These are phyloP conservation scores for Pandion haliaetus DNA, from an alignment of 2,113 vertebrate species.

Conservation along the genomic window DNA sequence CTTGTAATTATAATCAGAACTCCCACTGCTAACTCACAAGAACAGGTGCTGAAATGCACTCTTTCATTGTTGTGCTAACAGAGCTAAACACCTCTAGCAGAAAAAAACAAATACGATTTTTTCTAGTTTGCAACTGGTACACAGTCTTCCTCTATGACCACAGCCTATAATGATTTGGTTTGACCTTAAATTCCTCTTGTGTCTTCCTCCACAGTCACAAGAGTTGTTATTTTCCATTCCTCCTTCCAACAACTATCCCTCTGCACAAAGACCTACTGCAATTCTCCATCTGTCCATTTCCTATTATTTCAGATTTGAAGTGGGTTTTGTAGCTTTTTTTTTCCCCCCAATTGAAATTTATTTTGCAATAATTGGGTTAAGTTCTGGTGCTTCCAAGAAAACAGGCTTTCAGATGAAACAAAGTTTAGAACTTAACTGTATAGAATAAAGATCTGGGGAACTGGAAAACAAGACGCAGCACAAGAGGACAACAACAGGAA, in stretches of 20 bases:
- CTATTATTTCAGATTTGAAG: background rate
- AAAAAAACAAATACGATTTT: background rate
- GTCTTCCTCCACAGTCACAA: background rate
- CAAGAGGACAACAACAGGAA: background rate
- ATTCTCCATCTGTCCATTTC: background rate
- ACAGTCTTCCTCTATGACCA: background rate
- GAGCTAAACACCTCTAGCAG: background rate
- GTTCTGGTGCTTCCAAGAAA: background rate
- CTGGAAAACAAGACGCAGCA: background rate
- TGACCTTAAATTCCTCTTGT: background rate
- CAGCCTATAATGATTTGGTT: background rate
- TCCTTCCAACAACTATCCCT: background rate
- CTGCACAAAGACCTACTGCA: background rate
- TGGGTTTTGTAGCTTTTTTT: background rate
- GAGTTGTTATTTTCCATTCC: background rate
- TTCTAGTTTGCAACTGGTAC: background rate
- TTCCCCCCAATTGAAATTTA: background rate
- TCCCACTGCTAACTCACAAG: background rate
- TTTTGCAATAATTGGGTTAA: background rate
- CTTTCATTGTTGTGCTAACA: background rate
- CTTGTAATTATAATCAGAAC: background rate
- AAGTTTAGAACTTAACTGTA: background rate
- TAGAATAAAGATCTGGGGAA: background rate
- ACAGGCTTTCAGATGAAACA: background rate
- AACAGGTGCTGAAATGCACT: background rate